phyloP scores from a whole-genome alignment of 2,888 invertebrate species.

The Temnothorax ravouxi region DNA sequence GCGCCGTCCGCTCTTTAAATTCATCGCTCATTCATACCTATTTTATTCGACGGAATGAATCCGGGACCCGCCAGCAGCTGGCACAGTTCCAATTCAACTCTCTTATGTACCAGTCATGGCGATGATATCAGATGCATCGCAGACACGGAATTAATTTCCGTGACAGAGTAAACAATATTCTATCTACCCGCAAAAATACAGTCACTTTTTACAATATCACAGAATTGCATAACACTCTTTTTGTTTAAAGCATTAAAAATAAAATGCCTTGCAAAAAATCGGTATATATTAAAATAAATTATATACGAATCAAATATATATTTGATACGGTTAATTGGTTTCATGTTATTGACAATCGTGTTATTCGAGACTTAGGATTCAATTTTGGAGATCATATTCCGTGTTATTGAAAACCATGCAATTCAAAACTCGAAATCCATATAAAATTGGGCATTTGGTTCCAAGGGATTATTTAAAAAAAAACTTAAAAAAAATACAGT shows the following conservation, averaged over 20 bases:
- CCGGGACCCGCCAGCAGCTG: slow-evolving; percentile 67
- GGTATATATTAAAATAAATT: neutral
- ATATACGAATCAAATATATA: too few species aligned
- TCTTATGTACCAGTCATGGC: slow-evolving; percentile 70
- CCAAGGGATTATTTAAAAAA: too few species aligned
- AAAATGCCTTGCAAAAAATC: neutral
- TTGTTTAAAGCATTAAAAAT: slow-evolving; percentile 15
- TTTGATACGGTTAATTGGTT: too few species aligned
- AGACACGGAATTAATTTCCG: slow-evolving; percentile 69
- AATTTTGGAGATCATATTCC: too few species aligned
- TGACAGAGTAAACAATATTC: slow-evolving; percentile 59
- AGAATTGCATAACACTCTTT: neutral
- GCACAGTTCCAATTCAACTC: slow-evolving; percentile 70
- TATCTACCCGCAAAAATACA: neutral
- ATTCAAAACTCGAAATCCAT: too few species aligned
- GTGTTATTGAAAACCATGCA: too few species aligned
- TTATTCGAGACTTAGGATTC: too few species aligned
- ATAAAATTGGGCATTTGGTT: too few species aligned
- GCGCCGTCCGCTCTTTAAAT: slow-evolving; percentile 65
- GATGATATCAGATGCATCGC: slow-evolving; percentile 69
- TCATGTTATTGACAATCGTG: too few species aligned
- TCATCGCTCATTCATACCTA: slow-evolving; percentile 70
- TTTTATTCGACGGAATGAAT: slow-evolving; percentile 71
- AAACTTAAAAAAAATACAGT: too few species aligned
- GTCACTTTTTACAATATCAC: neutral